Conservation (phyloP, 1,140 invertebrate species). For the Anastrepha obliqua region DNA sequence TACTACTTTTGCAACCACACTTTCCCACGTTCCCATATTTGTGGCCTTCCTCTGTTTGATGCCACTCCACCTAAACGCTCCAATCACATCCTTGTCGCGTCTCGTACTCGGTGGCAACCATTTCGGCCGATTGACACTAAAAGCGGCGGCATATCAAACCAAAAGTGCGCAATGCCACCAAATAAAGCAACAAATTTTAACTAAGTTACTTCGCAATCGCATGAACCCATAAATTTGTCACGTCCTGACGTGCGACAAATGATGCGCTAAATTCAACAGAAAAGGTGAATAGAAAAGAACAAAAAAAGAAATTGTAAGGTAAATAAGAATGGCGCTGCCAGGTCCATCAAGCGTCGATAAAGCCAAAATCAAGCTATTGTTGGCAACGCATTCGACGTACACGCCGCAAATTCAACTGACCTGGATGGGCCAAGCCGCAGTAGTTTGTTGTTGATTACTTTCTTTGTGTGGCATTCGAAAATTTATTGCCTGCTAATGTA, state of each 20-base stretch:
- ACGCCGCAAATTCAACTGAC: background rate
- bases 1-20: background rate
- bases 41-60: background rate
- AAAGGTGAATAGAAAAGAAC: background rate
- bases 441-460: background rate
- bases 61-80: too few species aligned
- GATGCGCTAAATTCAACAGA: constrained; percentile 58
- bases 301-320: too few species aligned
- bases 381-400: background rate
- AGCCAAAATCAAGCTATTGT: background rate
- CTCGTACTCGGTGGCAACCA: background rate
- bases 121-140: background rate
- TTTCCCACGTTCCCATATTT: background rate
- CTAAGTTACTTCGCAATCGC: background rate
- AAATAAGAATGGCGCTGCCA: background rate
- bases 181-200: background rate
- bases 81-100: background rate
- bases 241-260: constrained; percentile 61
- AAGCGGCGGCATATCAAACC: background rate
- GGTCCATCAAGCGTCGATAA: constrained; percentile 39
- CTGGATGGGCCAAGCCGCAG: background rate
- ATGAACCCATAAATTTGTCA: constrained; percentile 60
- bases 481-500: constrained; percentile 72
- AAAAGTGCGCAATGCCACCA: background rate
- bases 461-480: constrained; percentile 55